Conservation (phyloP, 2,797 vertebrate genomes). For the Fratercula arctica region DNA sequence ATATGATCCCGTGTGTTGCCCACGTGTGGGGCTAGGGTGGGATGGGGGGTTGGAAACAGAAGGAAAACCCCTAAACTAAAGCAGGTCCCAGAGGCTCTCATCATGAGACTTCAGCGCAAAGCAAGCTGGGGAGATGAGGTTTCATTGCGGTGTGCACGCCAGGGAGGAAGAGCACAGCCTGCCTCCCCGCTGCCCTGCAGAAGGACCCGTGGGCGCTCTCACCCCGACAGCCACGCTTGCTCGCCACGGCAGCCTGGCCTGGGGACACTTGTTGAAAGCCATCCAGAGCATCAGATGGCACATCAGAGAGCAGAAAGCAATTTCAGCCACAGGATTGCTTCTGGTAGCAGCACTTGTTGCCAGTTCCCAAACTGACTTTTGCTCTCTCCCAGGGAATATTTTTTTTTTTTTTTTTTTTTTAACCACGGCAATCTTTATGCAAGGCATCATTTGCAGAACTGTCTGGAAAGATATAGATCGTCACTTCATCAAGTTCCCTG, state of each 20-base stretch:
- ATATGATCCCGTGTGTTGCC: not conserved
- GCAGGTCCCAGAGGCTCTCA: not conserved
- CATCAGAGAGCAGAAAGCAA: not conserved
- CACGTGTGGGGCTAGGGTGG: not conserved
- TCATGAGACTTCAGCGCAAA: not conserved
- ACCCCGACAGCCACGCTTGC: accelerated
- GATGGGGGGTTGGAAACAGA: not conserved
- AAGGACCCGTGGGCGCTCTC: accelerated
- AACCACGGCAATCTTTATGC: not conserved
- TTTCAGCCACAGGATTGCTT: not conserved
- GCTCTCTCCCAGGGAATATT: not conserved
- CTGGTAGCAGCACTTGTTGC: not conserved
- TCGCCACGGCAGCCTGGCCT: not conserved
- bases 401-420: not conserved
- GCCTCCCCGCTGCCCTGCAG: not conserved
- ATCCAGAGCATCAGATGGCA: slow-evolving; percentile 10
- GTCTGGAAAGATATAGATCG: not conserved
- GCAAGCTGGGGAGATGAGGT: not conserved
- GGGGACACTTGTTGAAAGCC: not conserved
- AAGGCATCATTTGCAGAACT: not conserved
- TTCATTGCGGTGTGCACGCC: accelerated
- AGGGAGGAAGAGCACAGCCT: not conserved
- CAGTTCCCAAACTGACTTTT: not conserved
- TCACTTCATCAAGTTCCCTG: not conserved
- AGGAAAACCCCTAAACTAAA: not conserved